Conservation (phyloP, 1,140 invertebrate genomes). For the Helicorthomorpha holstii region DNA sequence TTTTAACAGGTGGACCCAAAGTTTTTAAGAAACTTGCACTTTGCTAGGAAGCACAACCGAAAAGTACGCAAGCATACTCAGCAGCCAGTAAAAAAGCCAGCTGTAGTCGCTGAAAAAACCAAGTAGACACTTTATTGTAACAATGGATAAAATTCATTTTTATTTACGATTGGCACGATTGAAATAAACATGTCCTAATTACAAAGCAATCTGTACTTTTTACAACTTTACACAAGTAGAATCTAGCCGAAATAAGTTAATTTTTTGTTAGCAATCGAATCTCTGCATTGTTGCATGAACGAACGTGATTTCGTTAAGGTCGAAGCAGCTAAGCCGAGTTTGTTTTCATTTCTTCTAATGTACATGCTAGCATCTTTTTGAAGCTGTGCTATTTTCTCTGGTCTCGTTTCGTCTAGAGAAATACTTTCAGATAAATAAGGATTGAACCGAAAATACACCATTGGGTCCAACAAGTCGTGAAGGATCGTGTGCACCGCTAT, state of each 20-base stretch:
- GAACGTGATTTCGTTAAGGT: constrained; percentile 29
- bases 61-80: neutral
- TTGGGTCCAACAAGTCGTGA: constrained; percentile 57
- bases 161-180: too few species aligned
- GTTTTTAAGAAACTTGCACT: constrained; percentile 7
- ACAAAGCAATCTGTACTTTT: too few species aligned
- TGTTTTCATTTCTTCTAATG: constrained; percentile 54
- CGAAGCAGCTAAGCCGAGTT: constrained; percentile 39
- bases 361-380: constrained; percentile 46
- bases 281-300: neutral
- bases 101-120: neutral
- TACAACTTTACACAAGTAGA: too few species aligned
- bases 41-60: constrained; percentile 5
- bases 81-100: neutral
- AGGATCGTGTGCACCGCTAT: constrained; percentile 60
- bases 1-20: constrained; percentile 4
- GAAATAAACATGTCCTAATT: too few species aligned
- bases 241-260: too few species aligned
- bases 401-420: constrained; percentile 62
- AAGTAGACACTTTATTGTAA: neutral
- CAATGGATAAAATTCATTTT: too few species aligned
- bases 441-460: constrained; percentile 75
- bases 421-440: constrained; percentile 70
- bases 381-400: constrained; percentile 32
- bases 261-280: neutral